Conservation (phyloP, 2,888 invertebrate genomes). For the Hyppa rectilinea region DNA sequence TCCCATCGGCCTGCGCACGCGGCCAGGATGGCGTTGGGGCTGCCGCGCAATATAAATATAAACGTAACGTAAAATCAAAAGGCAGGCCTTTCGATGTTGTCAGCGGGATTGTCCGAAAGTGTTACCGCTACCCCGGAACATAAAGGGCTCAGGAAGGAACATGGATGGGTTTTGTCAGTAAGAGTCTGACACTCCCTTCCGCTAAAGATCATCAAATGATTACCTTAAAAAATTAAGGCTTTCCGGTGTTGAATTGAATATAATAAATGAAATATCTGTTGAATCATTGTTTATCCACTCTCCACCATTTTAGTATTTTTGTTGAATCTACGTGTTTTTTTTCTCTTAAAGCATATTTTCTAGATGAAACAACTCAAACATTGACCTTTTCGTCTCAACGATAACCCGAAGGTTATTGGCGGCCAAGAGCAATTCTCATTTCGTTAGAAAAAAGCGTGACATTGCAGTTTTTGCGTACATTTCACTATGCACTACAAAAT, state of each 20-base stretch:
- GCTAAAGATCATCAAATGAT: too few species aligned
- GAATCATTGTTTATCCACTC: not conserved
- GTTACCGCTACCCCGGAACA: too few species aligned
- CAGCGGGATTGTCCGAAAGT: too few species aligned
- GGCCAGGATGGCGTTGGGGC: too few species aligned
- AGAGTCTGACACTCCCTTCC: too few species aligned
- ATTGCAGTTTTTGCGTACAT: constrained; percentile 12
- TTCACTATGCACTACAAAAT: constrained; percentile 4
- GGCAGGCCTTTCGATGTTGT: too few species aligned
- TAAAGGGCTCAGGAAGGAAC: too few species aligned
- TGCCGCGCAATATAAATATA: too few species aligned
- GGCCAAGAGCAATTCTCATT: constrained; percentile 35
- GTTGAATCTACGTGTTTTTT: not conserved
- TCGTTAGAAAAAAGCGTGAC: constrained; percentile 17
- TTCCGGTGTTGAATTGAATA: not conserved
- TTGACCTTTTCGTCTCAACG: constrained; percentile 10
- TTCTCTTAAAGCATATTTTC: constrained; percentile 7
- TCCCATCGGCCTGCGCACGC: too few species aligned
- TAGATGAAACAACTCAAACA: constrained; percentile 3
- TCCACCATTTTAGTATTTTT: not conserved
- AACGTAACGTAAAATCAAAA: not conserved
- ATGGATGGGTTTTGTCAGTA: too few species aligned
- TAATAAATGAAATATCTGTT: not conserved
- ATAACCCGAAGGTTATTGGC: constrained; percentile 16
- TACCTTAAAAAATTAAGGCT: too few species aligned